Evolutionary conservation across 2,888 invertebrate species (phyloP).

Genomic region (Nephrotoma appendiculata): DNA sequence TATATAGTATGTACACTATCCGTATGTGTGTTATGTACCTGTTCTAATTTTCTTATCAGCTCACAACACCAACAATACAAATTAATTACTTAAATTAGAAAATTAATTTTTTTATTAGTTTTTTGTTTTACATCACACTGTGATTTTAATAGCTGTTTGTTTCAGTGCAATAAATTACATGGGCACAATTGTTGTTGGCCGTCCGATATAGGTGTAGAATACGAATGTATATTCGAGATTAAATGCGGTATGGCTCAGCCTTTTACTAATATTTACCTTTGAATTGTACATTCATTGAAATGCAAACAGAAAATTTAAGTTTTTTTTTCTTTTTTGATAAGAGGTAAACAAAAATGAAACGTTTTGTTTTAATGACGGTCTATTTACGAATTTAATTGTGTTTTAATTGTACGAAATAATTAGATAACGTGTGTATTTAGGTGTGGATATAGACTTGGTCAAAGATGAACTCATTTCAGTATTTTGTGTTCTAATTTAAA

Average conservation of each 20-base stretch:
- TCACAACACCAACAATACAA: not conserved
- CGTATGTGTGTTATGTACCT: not conserved
- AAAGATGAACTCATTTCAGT: too few species aligned
- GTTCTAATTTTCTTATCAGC: not conserved
- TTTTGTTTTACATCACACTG: not conserved
- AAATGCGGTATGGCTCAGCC: not conserved
- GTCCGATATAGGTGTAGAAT: not conserved
- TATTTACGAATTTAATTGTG: not conserved
- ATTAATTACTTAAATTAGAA: not conserved
- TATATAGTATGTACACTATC: too few species aligned
- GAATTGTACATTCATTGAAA: not conserved
- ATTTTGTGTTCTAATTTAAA: too few species aligned
- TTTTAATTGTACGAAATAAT: not conserved
- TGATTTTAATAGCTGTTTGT: not conserved
- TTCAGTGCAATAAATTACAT: not conserved
- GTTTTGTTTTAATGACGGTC: not conserved
- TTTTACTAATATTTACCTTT: not conserved
- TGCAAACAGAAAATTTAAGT: not conserved
- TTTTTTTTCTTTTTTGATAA: not conserved
- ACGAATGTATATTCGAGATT: not conserved
- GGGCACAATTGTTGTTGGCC: not conserved
- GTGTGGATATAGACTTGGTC: too few species aligned
- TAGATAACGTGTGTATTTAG: not conserved
- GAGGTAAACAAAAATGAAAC: not conserved
- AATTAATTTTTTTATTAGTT: not conserved